Base-by-base conservation (phyloP, 2,888 invertebrate genomes). In the Calephelis perditalis region DNA sequence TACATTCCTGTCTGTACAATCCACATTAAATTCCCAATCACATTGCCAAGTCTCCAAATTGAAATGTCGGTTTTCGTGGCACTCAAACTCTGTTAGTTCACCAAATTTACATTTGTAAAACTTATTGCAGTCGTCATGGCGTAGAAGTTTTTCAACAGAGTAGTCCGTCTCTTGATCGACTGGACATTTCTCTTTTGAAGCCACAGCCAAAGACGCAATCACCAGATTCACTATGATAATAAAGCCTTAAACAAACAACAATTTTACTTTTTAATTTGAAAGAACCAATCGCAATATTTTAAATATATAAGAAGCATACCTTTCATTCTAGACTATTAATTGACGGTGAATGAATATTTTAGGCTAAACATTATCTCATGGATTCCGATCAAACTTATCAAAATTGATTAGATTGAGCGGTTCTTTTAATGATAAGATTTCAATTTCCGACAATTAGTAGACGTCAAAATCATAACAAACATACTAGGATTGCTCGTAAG, bases 61-160 rank as follows among this genome's bases (percentile, higher is more conserved):
- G 74, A 92, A 93, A 0, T 91, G 72, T 1, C 92, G 75, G 8
- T 88, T 90, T 5, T 75, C 72, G 0, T 92, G 91, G 68, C 93
- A 94, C 2, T 79, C 74, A 68, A 92, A 84, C 66, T 92, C 92
- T 6, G 91, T 75, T 0, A 89, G 92, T 0, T 77, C 72, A 9
- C 91, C 92, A 67, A 92, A 88, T 86, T 92, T 92, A 71, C 94
- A 93, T 68, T 92, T 92, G 36, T 93, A 72, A 64, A 69, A 75
- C 57, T 71, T 67, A 62, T 92, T 83, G 72, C 94, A 95, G 59
- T 91, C 86, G 1, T 81, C 85, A 57, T 89, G 88, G 35, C 90
- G 91, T 0, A 94, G 85, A 61, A 94, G 92, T 73, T 91, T 88
- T 64, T 86, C 86, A 15, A 83, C 77, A 35, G 68, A 66, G 82